A percentile compares a stretch with the other conserved stretches of the same genome.
These are phyloP conservation scores for Aplocera efformata DNA, from an alignment of 2,888 invertebrate species.

Conservation along the genomic window DNA sequence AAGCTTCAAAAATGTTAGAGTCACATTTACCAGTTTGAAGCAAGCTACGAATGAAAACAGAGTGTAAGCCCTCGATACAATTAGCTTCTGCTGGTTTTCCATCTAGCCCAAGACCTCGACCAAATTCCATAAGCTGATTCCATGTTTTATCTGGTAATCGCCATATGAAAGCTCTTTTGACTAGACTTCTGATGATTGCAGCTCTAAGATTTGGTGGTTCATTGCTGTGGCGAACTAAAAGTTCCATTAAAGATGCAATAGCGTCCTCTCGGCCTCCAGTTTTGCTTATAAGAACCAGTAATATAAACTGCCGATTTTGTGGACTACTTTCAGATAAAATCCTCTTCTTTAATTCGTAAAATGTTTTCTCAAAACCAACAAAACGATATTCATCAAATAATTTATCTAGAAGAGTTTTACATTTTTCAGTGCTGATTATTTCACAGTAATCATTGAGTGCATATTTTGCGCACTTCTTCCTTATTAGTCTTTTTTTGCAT, in stretches of 20 bases:
- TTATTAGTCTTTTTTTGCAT: slow-evolving; percentile 5
- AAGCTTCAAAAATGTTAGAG: slow-evolving; percentile 34
- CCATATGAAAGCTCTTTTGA: slow-evolving; percentile 55
- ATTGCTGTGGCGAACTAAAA: slow-evolving; percentile 44
- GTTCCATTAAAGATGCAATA: slow-evolving; percentile 41
- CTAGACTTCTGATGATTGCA: slow-evolving; percentile 54
- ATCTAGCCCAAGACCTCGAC: slow-evolving; percentile 51
- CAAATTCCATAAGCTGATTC: slow-evolving; percentile 46
- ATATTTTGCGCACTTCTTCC: not conserved
- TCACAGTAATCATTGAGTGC: not conserved
- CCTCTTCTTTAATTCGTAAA: slow-evolving; percentile 46
- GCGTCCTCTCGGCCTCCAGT: slow-evolving; percentile 46
- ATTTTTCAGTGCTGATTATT: not conserved
- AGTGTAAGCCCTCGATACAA: slow-evolving; percentile 56
- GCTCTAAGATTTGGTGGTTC: slow-evolving; percentile 54
- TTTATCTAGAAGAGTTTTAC: slow-evolving; percentile 35
- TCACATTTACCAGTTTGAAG: slow-evolving; percentile 31
- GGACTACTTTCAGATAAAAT: slow-evolving; percentile 40
- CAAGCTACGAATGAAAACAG: slow-evolving; percentile 48
- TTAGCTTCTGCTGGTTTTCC: slow-evolving; percentile 40
- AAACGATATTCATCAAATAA: slow-evolving; percentile 56
- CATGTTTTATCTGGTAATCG: slow-evolving; percentile 46
- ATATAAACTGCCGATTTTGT: slow-evolving; percentile 52
- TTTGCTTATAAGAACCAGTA: slow-evolving; percentile 61
- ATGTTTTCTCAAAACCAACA: slow-evolving; percentile 44